Evolutionary conservation across 2,797 vertebrate genomes (phyloP).

Genomic region (Enteromius fasciolatus): DNA sequence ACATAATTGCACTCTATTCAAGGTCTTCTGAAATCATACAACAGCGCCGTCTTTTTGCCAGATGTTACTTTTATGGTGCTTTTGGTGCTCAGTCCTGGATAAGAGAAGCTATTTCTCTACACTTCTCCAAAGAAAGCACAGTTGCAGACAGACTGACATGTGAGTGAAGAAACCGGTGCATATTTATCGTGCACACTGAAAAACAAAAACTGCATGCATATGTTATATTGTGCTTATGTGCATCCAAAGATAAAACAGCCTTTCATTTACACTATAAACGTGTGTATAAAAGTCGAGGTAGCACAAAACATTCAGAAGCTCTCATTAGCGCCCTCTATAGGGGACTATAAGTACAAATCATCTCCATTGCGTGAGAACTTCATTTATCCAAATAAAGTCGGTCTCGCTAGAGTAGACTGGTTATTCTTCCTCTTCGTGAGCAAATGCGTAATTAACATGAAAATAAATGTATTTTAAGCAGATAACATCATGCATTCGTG

Average conservation of each 20-base stretch:
- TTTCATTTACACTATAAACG: background rate
- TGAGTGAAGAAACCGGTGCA: background rate
- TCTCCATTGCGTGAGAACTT: slow-evolving; percentile 37
- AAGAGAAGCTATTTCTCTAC: background rate
- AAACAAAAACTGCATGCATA: background rate
- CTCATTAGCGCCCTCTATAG: slow-evolving; percentile 67
- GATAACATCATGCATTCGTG: background rate
- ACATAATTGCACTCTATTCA: background rate
- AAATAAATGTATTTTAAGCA: background rate
- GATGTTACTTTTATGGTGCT: background rate
- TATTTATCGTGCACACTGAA: background rate
- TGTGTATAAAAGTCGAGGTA: background rate
- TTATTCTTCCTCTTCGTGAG: background rate
- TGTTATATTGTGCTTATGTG: background rate
- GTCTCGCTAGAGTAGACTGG: too few species aligned
- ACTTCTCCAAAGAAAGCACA: background rate
- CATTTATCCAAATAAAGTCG: slow-evolving; percentile 25
- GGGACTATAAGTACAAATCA: background rate
- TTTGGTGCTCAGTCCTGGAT: background rate
- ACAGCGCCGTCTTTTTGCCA: background rate
- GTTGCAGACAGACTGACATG: background rate
- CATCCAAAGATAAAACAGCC: background rate
- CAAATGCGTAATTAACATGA: background rate
- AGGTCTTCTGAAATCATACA: background rate
- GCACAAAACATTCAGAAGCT: background rate